Evolutionary conservation across 2,113 vertebrate species (phyloP).

Genomic region (Todiramphus saurophagus): DNA sequence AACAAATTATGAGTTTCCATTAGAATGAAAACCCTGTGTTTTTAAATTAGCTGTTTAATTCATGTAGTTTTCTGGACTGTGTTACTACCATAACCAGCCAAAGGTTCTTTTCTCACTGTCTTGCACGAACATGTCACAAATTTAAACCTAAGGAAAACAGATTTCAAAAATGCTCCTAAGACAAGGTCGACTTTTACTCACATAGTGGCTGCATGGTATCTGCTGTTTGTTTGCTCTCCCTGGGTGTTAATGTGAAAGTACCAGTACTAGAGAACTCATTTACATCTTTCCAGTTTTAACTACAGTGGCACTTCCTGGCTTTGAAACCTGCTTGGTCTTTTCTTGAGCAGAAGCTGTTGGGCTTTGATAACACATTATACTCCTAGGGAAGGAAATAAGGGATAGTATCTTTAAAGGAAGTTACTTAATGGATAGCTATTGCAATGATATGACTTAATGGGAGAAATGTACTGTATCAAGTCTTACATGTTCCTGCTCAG

Average conservation of each 20-base stretch:
- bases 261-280: not conserved
- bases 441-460: not conserved
- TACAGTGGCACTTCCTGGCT: not conserved
- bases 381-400: not conserved
- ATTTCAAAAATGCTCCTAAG: not conserved
- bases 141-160: not conserved
- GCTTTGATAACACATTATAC: not conserved
- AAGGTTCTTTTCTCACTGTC: not conserved
- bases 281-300: not conserved
- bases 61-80: not conserved
- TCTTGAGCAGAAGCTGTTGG: not conserved
- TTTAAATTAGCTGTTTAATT: not conserved
- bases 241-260: not conserved
- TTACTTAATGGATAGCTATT: constrained; percentile 25
- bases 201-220: not conserved
- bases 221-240: not conserved
- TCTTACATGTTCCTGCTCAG: not conserved
- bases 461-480: not conserved
- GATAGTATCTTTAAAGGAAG: not conserved
- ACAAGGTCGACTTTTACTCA: not conserved
- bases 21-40: not conserved
- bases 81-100: not conserved
- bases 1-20: not conserved
- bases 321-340: not conserved
- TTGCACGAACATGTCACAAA: not conserved